These are phyloP conservation scores for Onychomys torridus DNA, from an alignment of 2,797 vertebrate species.

Conservation along the genomic window DNA sequence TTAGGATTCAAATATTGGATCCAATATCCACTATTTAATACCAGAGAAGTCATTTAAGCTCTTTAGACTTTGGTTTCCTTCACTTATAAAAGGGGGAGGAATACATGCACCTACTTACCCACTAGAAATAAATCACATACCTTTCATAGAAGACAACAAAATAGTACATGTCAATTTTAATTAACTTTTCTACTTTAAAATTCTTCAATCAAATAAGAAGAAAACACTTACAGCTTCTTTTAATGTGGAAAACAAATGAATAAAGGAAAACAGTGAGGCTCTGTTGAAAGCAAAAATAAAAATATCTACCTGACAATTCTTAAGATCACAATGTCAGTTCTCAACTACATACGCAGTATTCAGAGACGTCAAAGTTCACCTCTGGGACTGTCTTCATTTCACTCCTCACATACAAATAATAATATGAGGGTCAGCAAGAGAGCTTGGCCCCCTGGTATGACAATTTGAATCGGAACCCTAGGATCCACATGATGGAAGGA, in stretches of 20 bases:
- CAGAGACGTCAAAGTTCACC: slow-evolving; percentile 29
- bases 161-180: neutral
- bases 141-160: neutral
- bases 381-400: neutral
- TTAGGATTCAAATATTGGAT: neutral
- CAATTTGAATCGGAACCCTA: neutral
- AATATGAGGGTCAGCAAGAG: neutral
- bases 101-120: neutral
- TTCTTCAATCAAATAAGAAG: neutral
- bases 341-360: slow-evolving; percentile 11
- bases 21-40: neutral
- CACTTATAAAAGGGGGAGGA: neutral
- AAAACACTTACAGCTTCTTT: slow-evolving; percentile 38
- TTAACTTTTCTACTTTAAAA: slow-evolving; percentile 41
- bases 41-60: slow-evolving; percentile 4
- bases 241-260: slow-evolving; percentile 12
- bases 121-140: neutral
- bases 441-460: neutral
- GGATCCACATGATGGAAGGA: neutral
- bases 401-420: slow-evolving; percentile 29
- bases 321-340: slow-evolving; percentile 25
- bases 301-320: slow-evolving; percentile 3
- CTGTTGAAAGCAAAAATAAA: slow-evolving; percentile 61
- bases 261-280: slow-evolving; percentile 54
- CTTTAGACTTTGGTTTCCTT: slow-evolving; percentile 25